Evolutionary conservation across 37 sponge, comb jelly and placozoan species (phyloP).

Genomic region (Corticium candelabrum): DNA sequence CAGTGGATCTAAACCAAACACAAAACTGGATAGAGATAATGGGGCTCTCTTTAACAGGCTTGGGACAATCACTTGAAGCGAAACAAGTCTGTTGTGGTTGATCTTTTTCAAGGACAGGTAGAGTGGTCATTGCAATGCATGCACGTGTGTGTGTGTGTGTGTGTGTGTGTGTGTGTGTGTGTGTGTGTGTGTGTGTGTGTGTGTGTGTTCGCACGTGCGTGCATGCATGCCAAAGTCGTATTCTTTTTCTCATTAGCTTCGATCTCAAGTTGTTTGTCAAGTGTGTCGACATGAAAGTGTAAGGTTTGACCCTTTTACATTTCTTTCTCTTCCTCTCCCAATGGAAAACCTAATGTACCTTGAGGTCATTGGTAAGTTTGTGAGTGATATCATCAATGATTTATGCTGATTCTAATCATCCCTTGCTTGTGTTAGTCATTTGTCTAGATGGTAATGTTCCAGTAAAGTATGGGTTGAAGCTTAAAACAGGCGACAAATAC

Average conservation of each 20-base stretch:
- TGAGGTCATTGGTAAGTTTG: slow-evolving; percentile 60
- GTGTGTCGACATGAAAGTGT: slow-evolving; percentile 69
- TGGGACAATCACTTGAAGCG: slow-evolving; percentile 77
- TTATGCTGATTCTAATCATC: background rate
- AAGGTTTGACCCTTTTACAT: slow-evolving; percentile 97
- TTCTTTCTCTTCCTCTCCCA: slow-evolving; percentile 94
- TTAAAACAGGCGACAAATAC: slow-evolving; percentile 69
- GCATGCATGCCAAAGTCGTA: background rate
- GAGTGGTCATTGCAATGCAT: background rate
- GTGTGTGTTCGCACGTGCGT: background rate
- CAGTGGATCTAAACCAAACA: slow-evolving; percentile 19
- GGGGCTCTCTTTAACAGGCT: no score
- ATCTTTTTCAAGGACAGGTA: slow-evolving; percentile 96
- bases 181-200: background rate
- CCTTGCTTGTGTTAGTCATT: slow-evolving; percentile 53
- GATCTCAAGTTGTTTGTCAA: slow-evolving; percentile 25
- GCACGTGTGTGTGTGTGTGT: background rate
- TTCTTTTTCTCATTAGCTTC: background rate
- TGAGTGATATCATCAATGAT: no score
- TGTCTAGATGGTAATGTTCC: slow-evolving; percentile 68
- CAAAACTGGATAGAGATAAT: no score
- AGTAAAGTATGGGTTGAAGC: slow-evolving; percentile 46
- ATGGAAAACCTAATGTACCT: slow-evolving; percentile 71
- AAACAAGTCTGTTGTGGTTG: slow-evolving; percentile 83
- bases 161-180: background rate